Conservation (phyloP, 2,113 vertebrate genomes). For the Sceloporus undulatus region DNA sequence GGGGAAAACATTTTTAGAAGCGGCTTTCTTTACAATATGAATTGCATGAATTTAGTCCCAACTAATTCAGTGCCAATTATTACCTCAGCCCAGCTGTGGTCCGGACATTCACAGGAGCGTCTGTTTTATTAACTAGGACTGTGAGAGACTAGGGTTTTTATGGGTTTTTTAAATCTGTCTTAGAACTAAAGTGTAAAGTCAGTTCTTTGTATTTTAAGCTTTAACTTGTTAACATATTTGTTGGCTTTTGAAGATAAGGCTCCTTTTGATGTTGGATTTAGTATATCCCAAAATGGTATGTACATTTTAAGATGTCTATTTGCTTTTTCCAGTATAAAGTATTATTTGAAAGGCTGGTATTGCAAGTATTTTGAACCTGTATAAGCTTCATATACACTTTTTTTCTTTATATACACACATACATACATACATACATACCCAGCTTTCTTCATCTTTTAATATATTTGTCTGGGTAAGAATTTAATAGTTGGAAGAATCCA, state of each 20-base stretch:
- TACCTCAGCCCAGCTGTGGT: constrained; percentile 64
- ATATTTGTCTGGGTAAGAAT: background rate
- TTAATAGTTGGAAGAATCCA: background rate
- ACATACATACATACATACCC: background rate
- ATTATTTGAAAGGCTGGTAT: constrained; percentile 21
- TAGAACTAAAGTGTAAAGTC: background rate
- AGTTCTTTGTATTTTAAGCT: constrained; percentile 23
- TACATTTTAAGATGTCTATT: background rate
- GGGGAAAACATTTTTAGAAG: constrained; percentile 29
- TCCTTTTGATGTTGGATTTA: background rate
- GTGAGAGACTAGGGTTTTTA: background rate
- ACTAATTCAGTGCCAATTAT: constrained; percentile 54
- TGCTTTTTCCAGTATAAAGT: background rate
- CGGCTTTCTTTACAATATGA: constrained; percentile 48
- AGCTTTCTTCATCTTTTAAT: background rate
- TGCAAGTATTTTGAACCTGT: background rate
- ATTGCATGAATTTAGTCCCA: constrained; percentile 50
- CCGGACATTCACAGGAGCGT: constrained; percentile 57
- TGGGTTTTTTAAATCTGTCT: background rate
- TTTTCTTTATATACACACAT: background rate
- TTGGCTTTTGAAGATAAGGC: constrained; percentile 6
- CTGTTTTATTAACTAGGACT: constrained; percentile 46
- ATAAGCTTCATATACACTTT: background rate
- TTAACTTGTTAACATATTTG: constrained; percentile 7
- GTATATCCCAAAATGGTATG: background rate